phyloP scores from a whole-genome alignment of 1,140 invertebrate genomes.

The Lasaia peninsularis region DNA sequence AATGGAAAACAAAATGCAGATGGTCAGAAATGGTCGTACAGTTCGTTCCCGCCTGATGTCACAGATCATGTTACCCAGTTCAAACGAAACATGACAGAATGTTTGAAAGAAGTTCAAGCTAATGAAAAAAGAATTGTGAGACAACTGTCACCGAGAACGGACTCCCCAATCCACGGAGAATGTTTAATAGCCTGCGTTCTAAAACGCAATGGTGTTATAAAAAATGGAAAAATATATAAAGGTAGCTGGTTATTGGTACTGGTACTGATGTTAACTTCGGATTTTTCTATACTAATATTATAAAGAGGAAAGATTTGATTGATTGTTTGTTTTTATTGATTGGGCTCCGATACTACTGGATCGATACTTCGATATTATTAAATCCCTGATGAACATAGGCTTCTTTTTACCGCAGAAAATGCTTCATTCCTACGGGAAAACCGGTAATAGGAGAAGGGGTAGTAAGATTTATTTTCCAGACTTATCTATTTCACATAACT shows the following conservation, averaged over 20 bases:
- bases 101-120: conserved; percentile 55
- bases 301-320: too few relatives aligned
- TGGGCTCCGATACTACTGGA: too few relatives aligned
- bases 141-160: conserved; percentile 51
- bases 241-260: conserved; percentile 29
- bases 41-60: conserved; percentile 44
- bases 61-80: conserved; percentile 45
- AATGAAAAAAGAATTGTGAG: conserved; percentile 46
- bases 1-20: conserved; percentile 32
- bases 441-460: too few relatives aligned
- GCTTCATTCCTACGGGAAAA: too few relatives aligned
- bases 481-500: too few relatives aligned
- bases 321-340: too few relatives aligned
- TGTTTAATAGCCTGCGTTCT: conserved; percentile 65
- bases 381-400: too few relatives aligned
- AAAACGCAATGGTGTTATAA: conserved; percentile 57
- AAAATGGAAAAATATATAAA: conserved; percentile 56
- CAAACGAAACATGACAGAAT: conserved; percentile 62
- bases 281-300: too few relatives aligned
- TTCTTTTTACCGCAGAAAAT: too few relatives aligned
- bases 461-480: too few relatives aligned
- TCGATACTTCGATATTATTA: too few relatives aligned
- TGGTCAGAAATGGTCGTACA: conserved; percentile 63
- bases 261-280: neutral
- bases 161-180: conserved; percentile 61